Base-by-base conservation (phyloP, 2,797 vertebrate genomes). In the Dermochelys coriacea region DNA sequence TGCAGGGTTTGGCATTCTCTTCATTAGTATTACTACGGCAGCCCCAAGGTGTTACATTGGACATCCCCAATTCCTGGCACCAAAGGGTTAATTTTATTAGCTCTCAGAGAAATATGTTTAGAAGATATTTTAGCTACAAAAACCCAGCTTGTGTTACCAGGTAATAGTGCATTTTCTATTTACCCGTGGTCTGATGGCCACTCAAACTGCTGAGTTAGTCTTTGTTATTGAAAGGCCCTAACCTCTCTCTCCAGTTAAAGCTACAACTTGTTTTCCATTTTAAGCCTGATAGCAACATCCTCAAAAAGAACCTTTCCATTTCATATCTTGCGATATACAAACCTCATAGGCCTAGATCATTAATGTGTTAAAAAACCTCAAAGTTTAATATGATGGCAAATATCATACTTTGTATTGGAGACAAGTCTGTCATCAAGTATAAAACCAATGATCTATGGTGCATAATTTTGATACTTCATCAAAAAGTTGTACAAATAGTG, bases 21-120 rank as follows among this genome's bases (percentile, higher is more conserved):
- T 96, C 12, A 94, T 96, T 94, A 94, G 93, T 79, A 41, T 82
- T 34, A 75, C 31, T 85, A 92, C 92, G 82, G 87, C 81, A 94
- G 54, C 31, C 19, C 21, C 12, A 82, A 64, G 45, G 85, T 93
- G 87, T 90, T 96, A 93, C 0, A 2, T 80, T 49, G 81, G 84
- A 96, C 96, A 96, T 96, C 95, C 93, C 93, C 94, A 95, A 2
- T 82, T 94, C 61, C 68, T 94, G 95, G 86, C 92, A 86, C 50
- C 45, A 91, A 83, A 94, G 84, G 41, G 89, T 94, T 94, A 86
- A 84, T 91, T 88, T 91, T 96, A 90, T 94, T 93, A 91, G 68
- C 80, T 95, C 93, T 94, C 79, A 84, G 93, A 91, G 8, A 75
- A 95, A 74, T 57, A 85, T 71, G n/a, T 94, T 95, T 87, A 87